Evolutionary conservation across 2,888 invertebrate genomes (phyloP).

Genomic region (Aplocera efformata): DNA sequence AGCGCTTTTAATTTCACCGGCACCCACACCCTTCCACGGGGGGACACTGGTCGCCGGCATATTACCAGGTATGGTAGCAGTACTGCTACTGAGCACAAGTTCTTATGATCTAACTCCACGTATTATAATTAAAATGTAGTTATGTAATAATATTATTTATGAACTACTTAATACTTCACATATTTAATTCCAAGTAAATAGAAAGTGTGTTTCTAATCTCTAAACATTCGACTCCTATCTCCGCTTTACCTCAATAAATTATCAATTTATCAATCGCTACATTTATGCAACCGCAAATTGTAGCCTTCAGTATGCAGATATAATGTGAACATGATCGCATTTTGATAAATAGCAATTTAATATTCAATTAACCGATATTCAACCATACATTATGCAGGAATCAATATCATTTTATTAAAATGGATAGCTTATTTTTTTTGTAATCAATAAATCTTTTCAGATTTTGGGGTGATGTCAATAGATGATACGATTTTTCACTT

Average conservation of each 20-base stretch:
- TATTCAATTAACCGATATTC: conserved; percentile 64
- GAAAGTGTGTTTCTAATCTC: too few species aligned
- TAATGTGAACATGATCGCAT: conserved; percentile 45
- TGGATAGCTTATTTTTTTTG: conserved; percentile 20
- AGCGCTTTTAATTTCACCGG: too few species aligned
- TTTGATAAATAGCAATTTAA: conserved; percentile 62
- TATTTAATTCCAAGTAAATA: too few species aligned
- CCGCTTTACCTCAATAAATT: conserved; percentile 13
- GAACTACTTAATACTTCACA: too few species aligned
- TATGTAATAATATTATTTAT: too few species aligned
- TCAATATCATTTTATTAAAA: conserved; percentile 18
- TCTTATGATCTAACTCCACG: too few species aligned
- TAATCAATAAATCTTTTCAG: conserved; percentile 58
- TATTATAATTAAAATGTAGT: too few species aligned
- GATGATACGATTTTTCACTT: conserved; percentile 57
- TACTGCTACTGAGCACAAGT: too few species aligned
- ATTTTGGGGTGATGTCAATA: conserved; percentile 63
- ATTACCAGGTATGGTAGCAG: too few species aligned
- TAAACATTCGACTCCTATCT: neutral
- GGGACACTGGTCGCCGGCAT: too few species aligned
- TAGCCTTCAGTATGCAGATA: conserved; percentile 50
- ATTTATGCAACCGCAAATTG: conserved; percentile 23
- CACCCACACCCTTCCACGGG: too few species aligned
- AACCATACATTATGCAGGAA: conserved; percentile 38
- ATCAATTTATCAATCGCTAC: conserved; percentile 19